phyloP scores from a whole-genome alignment of 2,113 vertebrate genomes.

The Pomatostomus ruficeps region DNA sequence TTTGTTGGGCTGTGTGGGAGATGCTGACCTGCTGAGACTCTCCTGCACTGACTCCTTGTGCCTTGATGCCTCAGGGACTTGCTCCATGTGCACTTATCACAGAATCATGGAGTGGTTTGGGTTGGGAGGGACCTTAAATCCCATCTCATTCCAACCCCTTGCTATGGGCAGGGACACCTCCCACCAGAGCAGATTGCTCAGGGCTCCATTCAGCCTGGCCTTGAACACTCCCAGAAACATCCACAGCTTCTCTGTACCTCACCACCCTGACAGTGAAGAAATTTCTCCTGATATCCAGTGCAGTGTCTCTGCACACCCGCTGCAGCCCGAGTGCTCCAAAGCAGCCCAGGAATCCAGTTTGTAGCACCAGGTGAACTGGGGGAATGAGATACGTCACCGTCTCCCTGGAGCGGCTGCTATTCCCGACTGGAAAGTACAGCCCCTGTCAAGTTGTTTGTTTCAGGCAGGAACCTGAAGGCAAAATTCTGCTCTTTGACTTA shows the following conservation, averaged over 20 bases:
- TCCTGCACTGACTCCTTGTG: background rate
- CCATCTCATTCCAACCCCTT: background rate
- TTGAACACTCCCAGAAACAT: background rate
- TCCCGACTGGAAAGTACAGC: background rate
- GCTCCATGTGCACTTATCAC: background rate
- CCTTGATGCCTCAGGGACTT: background rate
- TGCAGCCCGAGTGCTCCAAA: background rate
- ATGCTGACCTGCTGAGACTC: background rate
- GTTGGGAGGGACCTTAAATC: background rate
- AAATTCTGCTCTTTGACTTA: constrained; percentile 40
- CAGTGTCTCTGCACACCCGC: background rate
- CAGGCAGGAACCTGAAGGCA: constrained; percentile 26
- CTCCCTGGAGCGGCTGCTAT: background rate
- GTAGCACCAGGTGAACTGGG: background rate
- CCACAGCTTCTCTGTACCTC: background rate
- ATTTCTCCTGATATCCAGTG: background rate
- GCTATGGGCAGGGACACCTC: background rate
- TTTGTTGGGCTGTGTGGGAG: background rate
- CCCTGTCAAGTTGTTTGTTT: background rate
- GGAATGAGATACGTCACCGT: background rate
- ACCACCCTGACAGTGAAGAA: background rate
- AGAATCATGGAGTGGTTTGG: background rate
- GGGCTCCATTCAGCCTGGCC: background rate
- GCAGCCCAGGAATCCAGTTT: background rate
- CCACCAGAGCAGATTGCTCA: background rate